Percentiles rank a stretch among this genome's conserved stretches.
Conservation (phyloP, 2,888 invertebrate species). For the Hyalella azteca region DNA sequence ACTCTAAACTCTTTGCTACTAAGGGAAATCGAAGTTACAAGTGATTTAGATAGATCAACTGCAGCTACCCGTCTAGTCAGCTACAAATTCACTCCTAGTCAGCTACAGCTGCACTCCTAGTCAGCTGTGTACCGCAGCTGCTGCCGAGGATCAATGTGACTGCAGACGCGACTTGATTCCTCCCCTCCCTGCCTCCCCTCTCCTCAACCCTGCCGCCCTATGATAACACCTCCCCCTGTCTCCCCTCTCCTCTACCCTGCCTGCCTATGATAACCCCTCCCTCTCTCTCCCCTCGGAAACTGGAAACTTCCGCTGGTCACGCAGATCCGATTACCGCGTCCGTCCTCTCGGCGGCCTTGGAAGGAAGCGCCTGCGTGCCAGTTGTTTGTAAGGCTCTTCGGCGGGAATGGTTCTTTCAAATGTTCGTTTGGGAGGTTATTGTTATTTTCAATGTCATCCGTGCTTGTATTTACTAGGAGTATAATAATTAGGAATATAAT, state of each 20-base stretch:
- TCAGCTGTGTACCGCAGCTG: not conserved
- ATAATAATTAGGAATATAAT: too few relatives aligned
- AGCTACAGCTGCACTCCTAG: not conserved
- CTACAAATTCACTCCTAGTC: not conserved
- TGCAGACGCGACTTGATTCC: not conserved
- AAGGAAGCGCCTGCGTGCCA: too few relatives aligned
- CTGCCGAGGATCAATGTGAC: slow-evolving; percentile 22
- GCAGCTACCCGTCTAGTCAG: not conserved
- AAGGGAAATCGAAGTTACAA: too few relatives aligned
- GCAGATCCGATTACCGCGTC: not conserved
- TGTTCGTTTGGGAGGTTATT: too few relatives aligned
- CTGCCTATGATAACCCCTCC: not conserved
- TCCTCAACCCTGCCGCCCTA: not conserved
- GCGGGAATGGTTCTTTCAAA: too few relatives aligned
- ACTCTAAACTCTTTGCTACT: too few relatives aligned
- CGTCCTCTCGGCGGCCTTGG: too few relatives aligned
- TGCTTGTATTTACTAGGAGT: too few relatives aligned
- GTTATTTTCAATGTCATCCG: too few relatives aligned
- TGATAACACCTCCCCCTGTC: not conserved
- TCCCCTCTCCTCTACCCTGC: not conserved
- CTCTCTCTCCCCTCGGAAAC: not conserved
- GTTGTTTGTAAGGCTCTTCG: too few relatives aligned
- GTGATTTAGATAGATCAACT: too few relatives aligned
- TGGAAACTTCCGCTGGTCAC: not conserved
- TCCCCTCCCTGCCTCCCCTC: not conserved